Conservation (phyloP, 2,888 invertebrate genomes). For the Brachypalpus laphriformis region DNA sequence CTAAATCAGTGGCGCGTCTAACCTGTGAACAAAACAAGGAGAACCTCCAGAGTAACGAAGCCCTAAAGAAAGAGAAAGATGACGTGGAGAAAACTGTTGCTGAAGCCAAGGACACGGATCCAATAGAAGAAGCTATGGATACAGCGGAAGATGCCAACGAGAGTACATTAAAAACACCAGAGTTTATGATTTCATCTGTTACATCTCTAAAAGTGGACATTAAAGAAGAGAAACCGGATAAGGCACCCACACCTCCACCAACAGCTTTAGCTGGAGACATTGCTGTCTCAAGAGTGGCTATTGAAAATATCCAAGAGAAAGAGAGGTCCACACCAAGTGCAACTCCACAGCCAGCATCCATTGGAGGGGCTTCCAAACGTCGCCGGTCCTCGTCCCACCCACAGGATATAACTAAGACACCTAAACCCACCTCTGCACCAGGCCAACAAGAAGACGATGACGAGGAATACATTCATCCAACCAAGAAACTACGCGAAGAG, state of each 20-base stretch:
- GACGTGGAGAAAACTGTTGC: constrained; percentile 76
- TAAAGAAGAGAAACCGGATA: constrained; percentile 47
- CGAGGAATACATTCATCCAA: constrained; percentile 74
- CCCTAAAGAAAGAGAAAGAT: constrained; percentile 78
- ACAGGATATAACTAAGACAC: constrained; percentile 16
- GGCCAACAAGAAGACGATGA: constrained; percentile 43
- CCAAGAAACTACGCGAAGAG: constrained; percentile 84
- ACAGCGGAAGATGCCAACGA: constrained; percentile 28
- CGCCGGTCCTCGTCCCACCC: constrained; percentile 52
- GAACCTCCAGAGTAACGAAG: constrained; percentile 75
- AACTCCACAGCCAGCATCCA: constrained; percentile 31
- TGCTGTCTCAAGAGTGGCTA: constrained; percentile 25
- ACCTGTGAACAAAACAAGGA: constrained; percentile 67
- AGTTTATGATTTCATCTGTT: constrained; percentile 17
- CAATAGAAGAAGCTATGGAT: constrained; percentile 48
- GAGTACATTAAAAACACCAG: constrained; percentile 35
- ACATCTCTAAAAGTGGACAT: constrained; percentile 42
- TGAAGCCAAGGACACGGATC: constrained; percentile 74
- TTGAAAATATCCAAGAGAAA: constrained; percentile 54
- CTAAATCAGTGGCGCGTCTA: constrained; percentile 38
- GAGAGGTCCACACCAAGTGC: constrained; percentile 9
- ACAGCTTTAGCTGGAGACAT: constrained; percentile 12
- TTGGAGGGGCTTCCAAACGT: constrained; percentile 46
- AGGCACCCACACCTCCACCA: neutral
- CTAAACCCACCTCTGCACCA: constrained; percentile 25